A percentile compares a stretch with the other conserved stretches of the same genome.
Conservation (phyloP, 2,797 vertebrate species). For the Poeciliopsis gracilis region DNA sequence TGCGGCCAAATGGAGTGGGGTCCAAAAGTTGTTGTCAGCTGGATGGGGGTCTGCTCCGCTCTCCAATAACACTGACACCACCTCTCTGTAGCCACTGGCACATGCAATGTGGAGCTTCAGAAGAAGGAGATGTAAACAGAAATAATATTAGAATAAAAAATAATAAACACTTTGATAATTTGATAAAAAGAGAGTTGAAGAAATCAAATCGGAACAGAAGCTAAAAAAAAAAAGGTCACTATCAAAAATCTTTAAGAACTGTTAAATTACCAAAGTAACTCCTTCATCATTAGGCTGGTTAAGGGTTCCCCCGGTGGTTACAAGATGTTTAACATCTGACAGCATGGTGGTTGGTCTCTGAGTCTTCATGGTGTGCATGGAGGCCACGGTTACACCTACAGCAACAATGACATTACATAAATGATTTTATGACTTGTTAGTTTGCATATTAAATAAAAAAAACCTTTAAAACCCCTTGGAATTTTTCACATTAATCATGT, state of each 20-base stretch:
- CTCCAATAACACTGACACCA: conserved; percentile 85
- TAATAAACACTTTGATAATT: background rate
- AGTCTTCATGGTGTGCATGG: conserved; percentile 85
- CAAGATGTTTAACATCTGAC: conserved; percentile 87
- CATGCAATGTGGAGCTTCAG: conserved; percentile 91
- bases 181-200: background rate
- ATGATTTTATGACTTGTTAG: background rate
- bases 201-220: background rate
- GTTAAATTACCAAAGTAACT: conserved; percentile 87
- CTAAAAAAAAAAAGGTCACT: background rate
- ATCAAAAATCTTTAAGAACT: background rate
- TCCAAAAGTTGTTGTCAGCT: conserved; percentile 87
- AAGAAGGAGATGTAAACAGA: background rate
- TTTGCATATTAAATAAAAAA: background rate
- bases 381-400: conserved; percentile 87
- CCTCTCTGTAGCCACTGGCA: conserved; percentile 90
- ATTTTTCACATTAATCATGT: background rate
- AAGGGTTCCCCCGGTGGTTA: conserved; percentile 82
- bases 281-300: conserved; percentile 89
- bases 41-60: conserved; percentile 84
- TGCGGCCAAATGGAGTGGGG: conserved; percentile 92
- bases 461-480: background rate
- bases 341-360: conserved; percentile 89
- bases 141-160: background rate
- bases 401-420: background rate